These are phyloP conservation scores for Rhabdomys dilectus DNA, from an alignment of 2,113 vertebrate species.

Conservation along the genomic window DNA sequence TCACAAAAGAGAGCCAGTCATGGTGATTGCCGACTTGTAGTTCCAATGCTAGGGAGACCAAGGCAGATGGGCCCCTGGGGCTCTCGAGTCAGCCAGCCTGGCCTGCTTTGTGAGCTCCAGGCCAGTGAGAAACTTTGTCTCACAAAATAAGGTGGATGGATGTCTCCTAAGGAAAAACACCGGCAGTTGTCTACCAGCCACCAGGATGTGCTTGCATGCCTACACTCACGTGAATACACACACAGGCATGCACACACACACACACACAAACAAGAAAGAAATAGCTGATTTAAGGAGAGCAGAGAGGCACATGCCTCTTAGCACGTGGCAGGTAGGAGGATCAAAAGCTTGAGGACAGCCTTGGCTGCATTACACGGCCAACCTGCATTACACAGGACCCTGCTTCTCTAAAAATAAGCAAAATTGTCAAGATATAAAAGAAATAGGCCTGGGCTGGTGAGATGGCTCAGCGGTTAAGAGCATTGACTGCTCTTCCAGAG, in stretches of 20 bases:
- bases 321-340: background rate
- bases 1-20: background rate
- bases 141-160: background rate
- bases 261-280: background rate
- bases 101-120: background rate
- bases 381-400: background rate
- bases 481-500: too few species aligned
- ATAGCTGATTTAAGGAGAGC: too few species aligned
- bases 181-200: background rate
- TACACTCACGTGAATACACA: background rate
- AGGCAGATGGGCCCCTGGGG: background rate
- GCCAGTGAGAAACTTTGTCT: background rate
- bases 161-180: background rate
- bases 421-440: background rate
- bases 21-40: background rate
- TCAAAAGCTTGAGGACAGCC: background rate
- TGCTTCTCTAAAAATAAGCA: background rate
- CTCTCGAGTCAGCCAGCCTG: background rate
- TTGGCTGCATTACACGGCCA: background rate
- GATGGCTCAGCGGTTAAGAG: too few species aligned
- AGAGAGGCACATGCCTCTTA: too few species aligned
- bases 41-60: background rate
- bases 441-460: too few species aligned
- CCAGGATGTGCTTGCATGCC: background rate
- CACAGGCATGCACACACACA: background rate